A percentile compares a stretch with the other conserved stretches of the same genome.
phyloP scores from a whole-genome alignment of 30 jellyfish, hydroid and myxozoan species.

The Catostylus mosaicus region DNA sequence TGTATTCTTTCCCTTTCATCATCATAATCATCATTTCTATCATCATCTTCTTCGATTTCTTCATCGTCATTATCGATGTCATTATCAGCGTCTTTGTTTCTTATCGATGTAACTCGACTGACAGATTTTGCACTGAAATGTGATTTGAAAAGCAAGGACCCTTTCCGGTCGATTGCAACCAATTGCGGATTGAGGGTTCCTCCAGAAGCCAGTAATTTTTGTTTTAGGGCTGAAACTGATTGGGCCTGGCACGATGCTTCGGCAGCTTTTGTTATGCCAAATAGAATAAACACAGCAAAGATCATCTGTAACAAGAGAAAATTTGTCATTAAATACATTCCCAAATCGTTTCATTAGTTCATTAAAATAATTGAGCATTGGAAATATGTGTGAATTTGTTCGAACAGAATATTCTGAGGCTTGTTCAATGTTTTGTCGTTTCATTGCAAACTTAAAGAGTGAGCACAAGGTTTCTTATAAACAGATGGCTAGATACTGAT shows the following conservation, averaged over 20 bases:
- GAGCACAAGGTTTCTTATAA: no score
- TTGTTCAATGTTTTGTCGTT: no score
- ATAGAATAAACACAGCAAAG: neutral
- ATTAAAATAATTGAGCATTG: neutral
- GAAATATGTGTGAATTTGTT: no score
- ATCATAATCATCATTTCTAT: neutral
- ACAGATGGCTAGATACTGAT: no score
- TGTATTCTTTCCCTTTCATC: neutral
- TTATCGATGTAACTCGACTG: neutral
- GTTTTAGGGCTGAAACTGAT: constrained; percentile 18
- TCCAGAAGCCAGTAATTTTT: constrained; percentile 30
- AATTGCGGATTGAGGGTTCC: constrained; percentile 51
- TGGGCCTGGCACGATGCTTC: constrained; percentile 25
- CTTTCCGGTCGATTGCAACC: constrained; percentile 1
- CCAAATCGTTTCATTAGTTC: no score
- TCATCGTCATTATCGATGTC: constrained; percentile 20
- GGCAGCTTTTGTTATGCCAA: neutral
- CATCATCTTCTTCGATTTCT: neutral
- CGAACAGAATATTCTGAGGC: no score
- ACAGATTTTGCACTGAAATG: neutral
- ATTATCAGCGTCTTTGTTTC: neutral
- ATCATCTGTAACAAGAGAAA: constrained; percentile 3
- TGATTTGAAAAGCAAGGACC: constrained; percentile 22
- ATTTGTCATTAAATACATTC: no score
- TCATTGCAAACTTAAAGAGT: no score